Evolutionary conservation across 2,797 vertebrate species (phyloP).

Genomic region (Taenioides sp.): DNA sequence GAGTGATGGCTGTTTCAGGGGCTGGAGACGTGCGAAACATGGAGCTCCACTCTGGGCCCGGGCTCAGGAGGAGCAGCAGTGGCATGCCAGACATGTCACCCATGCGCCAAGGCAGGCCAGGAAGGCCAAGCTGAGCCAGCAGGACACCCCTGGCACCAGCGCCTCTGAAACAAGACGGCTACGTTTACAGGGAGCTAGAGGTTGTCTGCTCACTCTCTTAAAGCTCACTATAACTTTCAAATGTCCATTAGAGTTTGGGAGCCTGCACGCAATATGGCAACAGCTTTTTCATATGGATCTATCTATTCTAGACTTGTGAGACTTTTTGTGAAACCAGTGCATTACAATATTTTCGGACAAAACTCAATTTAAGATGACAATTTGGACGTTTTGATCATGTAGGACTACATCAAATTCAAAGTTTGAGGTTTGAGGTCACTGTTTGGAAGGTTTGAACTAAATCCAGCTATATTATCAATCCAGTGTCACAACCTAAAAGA

Average conservation of each 20-base stretch:
- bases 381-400: background rate
- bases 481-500: background rate
- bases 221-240: background rate
- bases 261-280: background rate
- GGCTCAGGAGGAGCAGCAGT: constrained; percentile 71
- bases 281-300: background rate
- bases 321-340: too few relatives aligned
- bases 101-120: constrained; percentile 73
- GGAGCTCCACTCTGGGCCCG: constrained; percentile 71
- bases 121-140: constrained; percentile 68
- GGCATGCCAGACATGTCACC: constrained; percentile 77
- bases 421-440: too few relatives aligned
- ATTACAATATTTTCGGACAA: too few relatives aligned
- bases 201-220: background rate
- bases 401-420: too few relatives aligned
- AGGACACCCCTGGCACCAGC: constrained; percentile 32
- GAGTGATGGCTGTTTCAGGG: constrained; percentile 78
- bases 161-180: constrained; percentile 24
- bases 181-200: constrained; percentile 14
- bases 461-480: background rate
- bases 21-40: constrained; percentile 75
- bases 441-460: background rate
- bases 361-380: too few relatives aligned
- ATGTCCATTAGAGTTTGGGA: background rate
- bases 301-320: background rate